These are phyloP conservation scores for Lithophane socia DNA, from an alignment of 2,888 invertebrate genomes.

Conservation along the genomic window DNA sequence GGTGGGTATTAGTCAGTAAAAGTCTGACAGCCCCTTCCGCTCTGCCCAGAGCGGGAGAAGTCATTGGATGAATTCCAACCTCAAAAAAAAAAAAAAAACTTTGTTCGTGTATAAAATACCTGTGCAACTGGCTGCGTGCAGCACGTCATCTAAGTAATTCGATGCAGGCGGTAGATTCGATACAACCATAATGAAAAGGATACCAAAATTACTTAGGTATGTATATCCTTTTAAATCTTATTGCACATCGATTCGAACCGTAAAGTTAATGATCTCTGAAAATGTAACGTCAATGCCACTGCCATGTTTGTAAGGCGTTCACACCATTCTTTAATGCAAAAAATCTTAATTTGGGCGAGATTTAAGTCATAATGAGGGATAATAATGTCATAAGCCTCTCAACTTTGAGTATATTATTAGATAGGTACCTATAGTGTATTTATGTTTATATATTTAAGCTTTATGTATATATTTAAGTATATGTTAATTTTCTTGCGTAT, in stretches of 20 bases:
- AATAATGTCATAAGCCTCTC: neutral
- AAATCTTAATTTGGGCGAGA: neutral
- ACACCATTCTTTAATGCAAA: neutral
- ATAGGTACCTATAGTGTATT: no score
- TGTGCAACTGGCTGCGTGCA: neutral
- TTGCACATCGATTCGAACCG: neutral
- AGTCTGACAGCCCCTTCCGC: no score
- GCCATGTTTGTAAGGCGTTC: neutral
- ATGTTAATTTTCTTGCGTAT: no score
- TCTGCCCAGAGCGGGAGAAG: no score
- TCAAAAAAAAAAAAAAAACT: no score
- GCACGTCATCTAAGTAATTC: neutral
- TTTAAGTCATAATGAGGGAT: neutral
- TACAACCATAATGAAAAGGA: neutral
- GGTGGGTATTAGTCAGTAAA: no score
- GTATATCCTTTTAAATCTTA: neutral
- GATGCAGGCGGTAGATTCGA: slow-evolving; percentile 6
- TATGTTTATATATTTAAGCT: no score
- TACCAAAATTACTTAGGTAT: neutral
- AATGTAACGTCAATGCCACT: neutral
- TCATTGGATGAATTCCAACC: no score
- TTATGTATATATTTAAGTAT: no score
- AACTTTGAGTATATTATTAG: no score
- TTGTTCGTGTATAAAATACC: neutral
- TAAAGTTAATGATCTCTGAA: neutral